phyloP scores from a whole-genome alignment of 2,113 vertebrate species.

The Silurus glanis region DNA sequence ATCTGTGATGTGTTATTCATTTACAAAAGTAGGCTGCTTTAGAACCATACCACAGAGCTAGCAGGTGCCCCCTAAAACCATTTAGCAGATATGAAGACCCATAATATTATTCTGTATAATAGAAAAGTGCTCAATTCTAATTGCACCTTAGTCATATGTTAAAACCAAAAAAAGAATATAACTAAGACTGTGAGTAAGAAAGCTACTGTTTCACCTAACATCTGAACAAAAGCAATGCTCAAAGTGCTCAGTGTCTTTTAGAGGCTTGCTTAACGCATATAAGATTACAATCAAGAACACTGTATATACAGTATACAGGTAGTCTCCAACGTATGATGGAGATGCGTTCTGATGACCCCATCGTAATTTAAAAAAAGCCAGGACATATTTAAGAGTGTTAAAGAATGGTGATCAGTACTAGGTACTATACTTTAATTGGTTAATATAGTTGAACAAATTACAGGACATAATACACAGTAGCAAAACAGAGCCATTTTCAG shows the following conservation, averaged over 20 bases:
- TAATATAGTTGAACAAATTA: too few species aligned
- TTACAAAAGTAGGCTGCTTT: too few species aligned
- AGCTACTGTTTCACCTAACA: conserved; percentile 12
- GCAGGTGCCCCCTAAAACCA: not conserved
- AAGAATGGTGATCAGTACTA: too few species aligned
- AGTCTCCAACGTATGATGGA: too few species aligned
- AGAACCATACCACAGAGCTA: not conserved
- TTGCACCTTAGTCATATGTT: not conserved
- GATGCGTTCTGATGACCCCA: too few species aligned
- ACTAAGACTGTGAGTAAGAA: not conserved
- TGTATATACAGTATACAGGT: not conserved
- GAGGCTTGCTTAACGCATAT: not conserved
- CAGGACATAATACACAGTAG: too few species aligned
- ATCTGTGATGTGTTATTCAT: not conserved
- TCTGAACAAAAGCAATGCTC: conserved; percentile 39
- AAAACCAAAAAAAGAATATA: not conserved
- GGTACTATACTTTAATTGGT: too few species aligned
- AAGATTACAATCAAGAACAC: not conserved
- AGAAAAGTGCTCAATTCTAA: not conserved
- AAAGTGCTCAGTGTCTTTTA: not conserved
- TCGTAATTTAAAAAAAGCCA: too few species aligned
- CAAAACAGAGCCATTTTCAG: too few species aligned
- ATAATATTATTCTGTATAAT: not conserved
- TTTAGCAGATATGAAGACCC: not conserved
- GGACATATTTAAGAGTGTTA: too few species aligned